phyloP scores from a whole-genome alignment of 2,888 invertebrate species.

The Pristionchus entomophagus region DNA sequence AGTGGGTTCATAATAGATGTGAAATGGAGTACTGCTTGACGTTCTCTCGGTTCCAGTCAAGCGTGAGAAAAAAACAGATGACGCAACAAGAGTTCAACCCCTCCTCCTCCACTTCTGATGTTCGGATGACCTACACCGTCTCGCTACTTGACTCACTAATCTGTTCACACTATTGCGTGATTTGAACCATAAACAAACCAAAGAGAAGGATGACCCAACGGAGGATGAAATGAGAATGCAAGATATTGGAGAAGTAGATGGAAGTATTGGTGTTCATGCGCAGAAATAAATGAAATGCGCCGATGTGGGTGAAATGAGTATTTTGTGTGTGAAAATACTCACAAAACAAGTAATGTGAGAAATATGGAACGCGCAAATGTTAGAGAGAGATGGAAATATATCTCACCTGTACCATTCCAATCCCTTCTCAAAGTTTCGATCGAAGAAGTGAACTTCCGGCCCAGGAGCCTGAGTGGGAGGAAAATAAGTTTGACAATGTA shows the following conservation, averaged over 20 bases:
- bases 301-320: neutral
- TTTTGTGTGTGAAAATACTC: neutral
- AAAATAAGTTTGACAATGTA: neutral
- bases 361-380: neutral
- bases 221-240: neutral
- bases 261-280: neutral
- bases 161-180: conserved; percentile 17
- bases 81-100: conserved; percentile 5
- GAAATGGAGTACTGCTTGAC: conserved; percentile 39
- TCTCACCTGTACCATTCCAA: conserved; percentile 88
- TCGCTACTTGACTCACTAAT: conserved; percentile 32
- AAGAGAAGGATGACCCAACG: neutral
- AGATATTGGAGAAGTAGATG: neutral
- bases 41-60: neutral
- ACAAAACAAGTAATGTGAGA: neutral
- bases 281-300: neutral
- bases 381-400: neutral
- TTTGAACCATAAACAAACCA: neutral
- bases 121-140: neutral
- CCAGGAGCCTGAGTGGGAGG: conserved; percentile 85
- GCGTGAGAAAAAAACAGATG: conserved; percentile 10
- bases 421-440: conserved; percentile 91
- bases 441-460: conserved; percentile 97
- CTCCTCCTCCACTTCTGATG: neutral
- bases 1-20: conserved; percentile 39